phyloP scores from a whole-genome alignment of 1,140 invertebrate genomes.

The Panagrolaimus sp. region DNA sequence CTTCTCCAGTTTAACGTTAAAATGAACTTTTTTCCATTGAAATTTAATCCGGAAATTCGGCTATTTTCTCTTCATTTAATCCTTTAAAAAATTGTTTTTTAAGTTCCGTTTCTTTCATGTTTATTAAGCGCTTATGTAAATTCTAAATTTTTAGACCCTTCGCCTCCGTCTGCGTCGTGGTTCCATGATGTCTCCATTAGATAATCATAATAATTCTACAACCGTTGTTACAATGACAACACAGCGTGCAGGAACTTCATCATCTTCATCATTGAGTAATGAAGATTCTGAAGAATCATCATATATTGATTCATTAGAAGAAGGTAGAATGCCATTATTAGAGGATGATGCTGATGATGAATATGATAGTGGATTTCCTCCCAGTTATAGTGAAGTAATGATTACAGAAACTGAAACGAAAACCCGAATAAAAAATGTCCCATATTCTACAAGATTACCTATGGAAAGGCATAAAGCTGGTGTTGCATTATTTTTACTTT shows the following conservation, averaged over 20 bases:
- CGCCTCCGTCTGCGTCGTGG: no score
- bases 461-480: neutral
- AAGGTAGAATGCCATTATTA: conserved; percentile 29
- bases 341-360: conserved; percentile 2
- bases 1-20: no score
- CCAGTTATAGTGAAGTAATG: neutral
- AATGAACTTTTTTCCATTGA: no score
- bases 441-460: neutral
- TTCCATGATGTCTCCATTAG: no score
- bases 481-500: conserved; percentile 33
- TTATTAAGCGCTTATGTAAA: no score
- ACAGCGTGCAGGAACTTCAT: conserved; percentile 1
- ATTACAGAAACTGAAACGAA: neutral
- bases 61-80: no score
- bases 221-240: neutral
- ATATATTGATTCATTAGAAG: conserved; percentile 32
- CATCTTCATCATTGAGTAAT: neutral
- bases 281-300: conserved; percentile 6
- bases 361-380: neutral
- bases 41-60: no score
- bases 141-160: no score
- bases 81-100: neutral
- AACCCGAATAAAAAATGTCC: neutral
- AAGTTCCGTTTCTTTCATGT: neutral
- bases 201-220: no score